Evolutionary conservation across 2,888 invertebrate genomes (phyloP), one percentile per base, ranked within the genome.

Genomic region (Heliothis peltigera): DNA sequence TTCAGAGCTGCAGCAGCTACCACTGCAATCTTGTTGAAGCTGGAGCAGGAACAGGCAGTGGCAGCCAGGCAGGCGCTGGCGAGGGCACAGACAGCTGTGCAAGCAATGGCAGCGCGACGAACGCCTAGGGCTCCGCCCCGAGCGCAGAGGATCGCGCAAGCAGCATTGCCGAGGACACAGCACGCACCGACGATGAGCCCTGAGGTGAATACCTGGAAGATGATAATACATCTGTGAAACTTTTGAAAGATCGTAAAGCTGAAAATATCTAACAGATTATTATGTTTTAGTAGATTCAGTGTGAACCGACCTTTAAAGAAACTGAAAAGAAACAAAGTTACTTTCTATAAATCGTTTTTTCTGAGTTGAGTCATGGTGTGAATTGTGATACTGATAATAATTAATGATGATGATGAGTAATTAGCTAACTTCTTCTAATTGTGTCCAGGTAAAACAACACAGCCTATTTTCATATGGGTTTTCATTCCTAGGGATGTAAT

Each of bases 111-210:
- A 0, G 94, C 92, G 0, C 89, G 85, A 3, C 89, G 84, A 8
- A 93, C 93, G 15, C 94, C 94, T 1, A 72, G 75, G 0, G 89
- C 92, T 0, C 94, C 94, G 4, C 94, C 91, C 0, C 90, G 84
- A 0, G 90, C 86, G 54, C 91, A 90, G 0, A 92, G 80, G 0
- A 91, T 52, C 0, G 92, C 92, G 64, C 94, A 94, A 0, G 87
- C 89, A 0, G 90, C 91, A 73, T 94, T 94, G 7, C 94, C 93
- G 0, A 93, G 80, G 2, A 94, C 92, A 75, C 94, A 93, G 57
- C 91, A 91, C 0, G 92, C 92, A 6, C 94, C 94, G 0, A 94
- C 94, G 76, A 94, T 93, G 0, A 94, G 77, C 0, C 93, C 93
- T 12, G 94, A 94, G 7, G 88, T 93, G 78, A 92, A 94, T 1